Percentiles rank a stretch among this genome's conserved stretches.
Conservation (phyloP, 2,888 invertebrate genomes). For the Ochropleura plecta region DNA sequence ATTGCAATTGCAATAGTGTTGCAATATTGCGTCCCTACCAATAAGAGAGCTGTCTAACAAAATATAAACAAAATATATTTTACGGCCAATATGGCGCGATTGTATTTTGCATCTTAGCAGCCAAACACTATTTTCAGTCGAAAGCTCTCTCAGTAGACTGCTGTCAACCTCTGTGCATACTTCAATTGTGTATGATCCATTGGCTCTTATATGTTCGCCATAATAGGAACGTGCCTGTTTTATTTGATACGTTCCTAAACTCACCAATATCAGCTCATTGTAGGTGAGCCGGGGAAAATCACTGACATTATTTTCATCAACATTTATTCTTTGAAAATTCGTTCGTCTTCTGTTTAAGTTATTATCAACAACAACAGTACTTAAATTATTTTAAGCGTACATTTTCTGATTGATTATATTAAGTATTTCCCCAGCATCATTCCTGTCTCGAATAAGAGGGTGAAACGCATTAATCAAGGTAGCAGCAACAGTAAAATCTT, state of each 20-base stretch:
- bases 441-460: slow-evolving; percentile 1
- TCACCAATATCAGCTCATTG: slow-evolving; percentile 3
- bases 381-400: background rate
- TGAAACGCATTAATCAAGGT: slow-evolving; percentile 4
- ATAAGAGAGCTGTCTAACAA: slow-evolving; percentile 5
- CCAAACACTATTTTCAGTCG: slow-evolving; percentile 6
- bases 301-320: background rate
- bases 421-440: slow-evolving; percentile 1
- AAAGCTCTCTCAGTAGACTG: background rate
- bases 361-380: slow-evolving; percentile 8
- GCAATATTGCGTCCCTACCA: slow-evolving; percentile 2
- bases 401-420: slow-evolving; percentile 8
- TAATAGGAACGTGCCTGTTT: slow-evolving; percentile 13
- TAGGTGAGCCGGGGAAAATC: slow-evolving; percentile 7
- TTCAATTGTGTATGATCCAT: background rate
- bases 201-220: slow-evolving; percentile 1
- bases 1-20: slow-evolving; percentile 9
- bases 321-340: background rate
- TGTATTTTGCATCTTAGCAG: slow-evolving; percentile 9
- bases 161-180: slow-evolving; percentile 8
- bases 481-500: slow-evolving; percentile 1
- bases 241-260: slow-evolving; percentile 15
- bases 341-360: background rate
- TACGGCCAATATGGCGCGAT: slow-evolving; percentile 7
- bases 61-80: slow-evolving; percentile 2